Evolutionary conservation across 2,113 vertebrate genomes (phyloP), one percentile per base, ranked within the genome.

Genomic region (Hyperoodon ampullatus): DNA sequence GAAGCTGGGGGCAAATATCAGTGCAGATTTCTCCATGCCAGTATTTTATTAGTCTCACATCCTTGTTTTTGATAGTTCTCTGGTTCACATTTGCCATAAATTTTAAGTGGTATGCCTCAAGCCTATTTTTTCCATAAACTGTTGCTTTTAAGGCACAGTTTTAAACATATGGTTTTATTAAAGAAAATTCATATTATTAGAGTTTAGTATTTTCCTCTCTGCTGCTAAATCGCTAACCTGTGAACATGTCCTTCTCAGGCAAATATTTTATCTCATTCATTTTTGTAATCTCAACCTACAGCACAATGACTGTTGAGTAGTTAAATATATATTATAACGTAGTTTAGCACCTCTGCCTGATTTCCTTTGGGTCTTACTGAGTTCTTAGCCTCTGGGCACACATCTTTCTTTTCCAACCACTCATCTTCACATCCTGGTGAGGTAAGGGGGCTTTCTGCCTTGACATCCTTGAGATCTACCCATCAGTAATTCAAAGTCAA

Each of bases 401-500:
- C 15, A 53, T 89, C 68, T 93, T 86, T 92, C 74, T 96, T 96
- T 86, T 87, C 50, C 18, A 89, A 78, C 72, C 47, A 83, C 71
- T 91, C 68, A 90, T 35, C 21, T 96, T 96, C 26, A 84, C 55
- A 96, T 83, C 50, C 75, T 53, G n/a, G 61, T 63, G 84, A 83
- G 33, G 11, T 50, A 42, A 90, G 63, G 72, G 94, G n/a, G 82
- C 47, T 61, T 90, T 96, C 55, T 96, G 58, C 50, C 74, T 95
- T 96, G 78, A 90, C 50, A 90, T 82, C 33, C 55, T 70, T 93
- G 92, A 95, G n/a, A 86, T 83, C 42, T 75, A 74, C 74, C 83
- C 35, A 96, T 88, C 74, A 90, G 93, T 87, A 96, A 96, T 90
- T 95, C 94, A 95, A 87, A 97, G 94, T 96, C 88, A 96, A 96